Percentiles rank a stretch among this genome's conserved stretches.
Conservation (phyloP, 2,797 vertebrate genomes). For the Cossypha niveicapilla region DNA sequence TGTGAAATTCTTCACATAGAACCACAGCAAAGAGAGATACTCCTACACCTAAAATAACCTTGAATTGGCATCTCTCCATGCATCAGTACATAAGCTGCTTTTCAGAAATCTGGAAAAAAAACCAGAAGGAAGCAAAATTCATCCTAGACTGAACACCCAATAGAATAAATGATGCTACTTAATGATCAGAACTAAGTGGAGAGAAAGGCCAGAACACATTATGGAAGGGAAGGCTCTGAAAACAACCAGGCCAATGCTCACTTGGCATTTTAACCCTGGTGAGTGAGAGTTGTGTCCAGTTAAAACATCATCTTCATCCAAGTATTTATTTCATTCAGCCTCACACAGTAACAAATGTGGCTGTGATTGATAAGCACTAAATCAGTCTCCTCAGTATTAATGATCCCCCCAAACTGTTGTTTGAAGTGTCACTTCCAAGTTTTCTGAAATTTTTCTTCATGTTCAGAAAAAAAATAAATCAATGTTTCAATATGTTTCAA, state of each 20-base stretch:
- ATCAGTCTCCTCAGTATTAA: neutral
- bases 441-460: neutral
- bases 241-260: neutral
- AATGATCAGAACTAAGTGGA: neutral
- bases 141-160: neutral
- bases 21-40: neutral
- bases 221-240: neutral
- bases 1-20: neutral
- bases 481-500: neutral
- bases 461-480: neutral
- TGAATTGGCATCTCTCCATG: neutral
- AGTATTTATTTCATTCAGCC: neutral
- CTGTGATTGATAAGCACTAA: neutral
- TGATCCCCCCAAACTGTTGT: rapidly evolving
- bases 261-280: neutral
- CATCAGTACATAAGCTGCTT: neutral
- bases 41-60: neutral
- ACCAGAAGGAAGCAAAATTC: neutral
- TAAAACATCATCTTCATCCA: neutral
- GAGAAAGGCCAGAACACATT: neutral
- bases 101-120: neutral
- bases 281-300: rapidly evolving
- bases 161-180: neutral
- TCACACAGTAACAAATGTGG: rapidly evolving
- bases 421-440: neutral